Evolutionary conservation across 2,888 invertebrate species (phyloP), one percentile per base, ranked within the genome.

Genomic region (Abrostola triplasia): DNA sequence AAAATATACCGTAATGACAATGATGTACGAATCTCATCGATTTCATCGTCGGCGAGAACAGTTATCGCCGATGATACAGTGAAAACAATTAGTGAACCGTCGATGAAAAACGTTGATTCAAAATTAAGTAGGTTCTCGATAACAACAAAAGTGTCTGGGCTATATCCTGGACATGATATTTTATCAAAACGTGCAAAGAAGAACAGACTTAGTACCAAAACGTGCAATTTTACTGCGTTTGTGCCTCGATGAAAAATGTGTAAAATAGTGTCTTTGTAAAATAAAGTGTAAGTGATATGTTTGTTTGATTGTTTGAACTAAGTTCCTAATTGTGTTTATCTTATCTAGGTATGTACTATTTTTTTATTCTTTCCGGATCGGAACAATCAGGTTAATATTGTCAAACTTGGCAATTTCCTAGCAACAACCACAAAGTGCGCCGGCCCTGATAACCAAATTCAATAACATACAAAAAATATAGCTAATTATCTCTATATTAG

Each of bases 51-150:
- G 48, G 37, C 42, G 6, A 36, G 50, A 37, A 40, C 36, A 36
- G 12, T 40, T n/a, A n/a, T n/a, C 11, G 1, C 49, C 38, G 35
- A 42, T 62, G 37, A 12, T 12, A 62, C 37, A 42, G 12, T 37
- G 8, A 56, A 51, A 5, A 42, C 36, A 12, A 38, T 7, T 0
- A 55, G n/a, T 24, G 47, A 64, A 0, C 12, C 64, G 0, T 54
- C 70, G n/a, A 50, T 49, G 7, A 52, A 59, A 52, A 59, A 47
- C 6, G 49, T 67, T 42, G 57, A 72, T 5, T 54, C 42, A 10
- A 76, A 52, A 60, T 37, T 76, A 13, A 73, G 51, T 38, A 65
- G 44, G 36, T 66, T 73, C 9, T 73, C 76, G 6, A 50, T 73
- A 50, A 68, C 62, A 35, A 76, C 76, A 24, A 76, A 59, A 66